Base-by-base conservation (phyloP, 2,113 vertebrate species). In the Gnathonemus echidnorhynchus region DNA sequence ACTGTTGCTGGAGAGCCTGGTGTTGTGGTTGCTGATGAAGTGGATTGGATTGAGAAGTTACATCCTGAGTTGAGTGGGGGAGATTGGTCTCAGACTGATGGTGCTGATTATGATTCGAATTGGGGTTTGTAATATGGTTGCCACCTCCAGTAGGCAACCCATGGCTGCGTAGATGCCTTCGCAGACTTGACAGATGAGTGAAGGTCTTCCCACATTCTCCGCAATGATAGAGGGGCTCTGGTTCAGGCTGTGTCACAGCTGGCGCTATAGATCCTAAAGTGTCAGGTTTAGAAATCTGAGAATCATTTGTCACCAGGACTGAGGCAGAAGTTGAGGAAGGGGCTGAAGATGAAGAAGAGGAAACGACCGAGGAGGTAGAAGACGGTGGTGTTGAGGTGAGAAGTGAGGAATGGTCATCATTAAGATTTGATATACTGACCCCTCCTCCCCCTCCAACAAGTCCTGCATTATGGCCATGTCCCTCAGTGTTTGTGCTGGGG, bases 191-290 rank as follows among this genome's bases (percentile, higher is more conserved):
- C 52, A 97, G 95, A 91, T 97, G 95, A 31, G 94, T 95, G 92
- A 97, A 97, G 52, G 95, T 95, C 92, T 97, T 97, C 0, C 96
- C 96, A 50, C 96, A 97, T 50, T 97, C 95, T 4, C 95, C 95
- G 13, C 96, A 97, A 93, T 96, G 95, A 93, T 95, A 97, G 0
- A 96, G 91, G 2, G 95, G 92, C 31, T 96, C 96, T 13, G 95
- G 93, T 66, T 96, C 96, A 0, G 95, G 89, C 89, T 94, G 95
- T 86, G 93, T 91, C 1, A 95, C 93, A 88, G 92, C 90, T 3
- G 93, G 91, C 39, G 93, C 92, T 92, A 93, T 90, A 17, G 90
- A 91, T 24, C 90, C 87, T 89, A 93, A 95, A 89, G 92, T 92
- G 24, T 95, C 95, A 45, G 94, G 74, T 92, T 96, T 96, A 86